Base-by-base conservation (phyloP, 2,888 invertebrate genomes). In the Trachelus tabidus region DNA sequence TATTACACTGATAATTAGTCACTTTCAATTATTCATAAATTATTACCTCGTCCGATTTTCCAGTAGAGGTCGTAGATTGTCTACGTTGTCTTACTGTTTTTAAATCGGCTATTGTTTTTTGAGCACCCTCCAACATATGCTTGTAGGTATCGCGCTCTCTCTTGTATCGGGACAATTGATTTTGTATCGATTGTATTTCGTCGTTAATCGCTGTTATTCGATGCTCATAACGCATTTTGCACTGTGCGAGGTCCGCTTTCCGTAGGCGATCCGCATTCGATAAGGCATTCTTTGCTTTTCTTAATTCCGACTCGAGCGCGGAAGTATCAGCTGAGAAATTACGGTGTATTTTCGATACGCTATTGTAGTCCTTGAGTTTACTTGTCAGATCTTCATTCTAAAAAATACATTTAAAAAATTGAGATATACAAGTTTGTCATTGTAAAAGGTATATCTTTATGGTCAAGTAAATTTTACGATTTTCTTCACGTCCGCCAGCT, bases 111-210 rank as follows among this genome's bases (percentile, higher is more conserved):
- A 97, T 96, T 68, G 96, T 95, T 91, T 96, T 96, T 89, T 97
- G 97, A 1, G 97, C 96, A 15, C 96, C 95, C 88, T 97, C 97
- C 69, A 98, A 91, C 95, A 98, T 97, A 89, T 97, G 97, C 84
- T 97, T 96, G 88, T 96, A 97, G 76, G 96, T 96, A 89, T 98
- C 98, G 77, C 97, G 94, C 91, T 98, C 98, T 80, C 97, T 93
- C 89, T 97, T 96, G 89, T 97, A 97, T 85, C 97, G 94, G 34
- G 95, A 93, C 3, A 92, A 87, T 93, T 96, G 96, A 81, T 94
- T 94, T 90, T 97, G 97, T 87, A 97, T 93, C 11, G 96, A 95
- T 84, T 96, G 95, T 68, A 97, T 93, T 92, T 98, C 98, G 81
- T 96, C 96, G 81, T 95, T 94, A 88, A 98, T 95, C 23, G 96